A percentile compares a stretch with the other conserved stretches of the same genome.
phyloP scores from a whole-genome alignment of 2,797 vertebrate species.

The Hypotaenidia okinawae region DNA sequence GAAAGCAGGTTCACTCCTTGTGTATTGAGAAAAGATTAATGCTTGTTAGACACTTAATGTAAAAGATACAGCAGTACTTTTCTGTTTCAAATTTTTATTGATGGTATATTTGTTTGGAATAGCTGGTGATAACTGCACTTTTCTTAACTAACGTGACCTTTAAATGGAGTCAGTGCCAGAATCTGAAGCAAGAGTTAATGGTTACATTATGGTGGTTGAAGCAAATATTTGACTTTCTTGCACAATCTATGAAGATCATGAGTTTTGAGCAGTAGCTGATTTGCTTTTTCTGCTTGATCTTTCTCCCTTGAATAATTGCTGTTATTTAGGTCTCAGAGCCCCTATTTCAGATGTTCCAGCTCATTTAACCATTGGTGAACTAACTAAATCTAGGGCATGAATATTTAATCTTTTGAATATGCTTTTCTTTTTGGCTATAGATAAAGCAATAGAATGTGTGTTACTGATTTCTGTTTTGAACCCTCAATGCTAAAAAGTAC shows the following conservation, averaged over 20 bases:
- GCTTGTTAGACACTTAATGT: not conserved
- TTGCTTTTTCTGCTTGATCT: slow-evolving; percentile 49
- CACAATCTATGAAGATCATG: slow-evolving; percentile 70
- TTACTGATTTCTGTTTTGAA: not conserved
- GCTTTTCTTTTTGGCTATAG: not conserved
- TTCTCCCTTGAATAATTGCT: slow-evolving; percentile 37
- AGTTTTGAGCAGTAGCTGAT: slow-evolving; percentile 39
- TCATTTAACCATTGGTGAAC: not conserved
- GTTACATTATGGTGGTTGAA: slow-evolving; percentile 72
- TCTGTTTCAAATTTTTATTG: not conserved
- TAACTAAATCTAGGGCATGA: not conserved
- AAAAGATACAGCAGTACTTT: not conserved
- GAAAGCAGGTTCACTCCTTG: not conserved
- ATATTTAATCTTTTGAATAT: not conserved
- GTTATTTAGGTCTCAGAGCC: not conserved
- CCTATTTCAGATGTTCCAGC: not conserved
- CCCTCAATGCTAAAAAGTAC: not conserved
- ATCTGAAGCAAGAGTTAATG: slow-evolving; percentile 79
- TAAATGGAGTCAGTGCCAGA: slow-evolving; percentile 42
- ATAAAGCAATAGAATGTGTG: not conserved
- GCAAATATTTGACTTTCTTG: slow-evolving; percentile 89
- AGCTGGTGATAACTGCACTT: not conserved
- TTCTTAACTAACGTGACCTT: slow-evolving; percentile 45
- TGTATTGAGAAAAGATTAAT: not conserved
- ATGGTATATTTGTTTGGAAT: not conserved